A percentile compares a stretch with the other conserved stretches of the same genome.
Conservation (phyloP, 2,888 invertebrate genomes). For the Schizaphis graminum region DNA sequence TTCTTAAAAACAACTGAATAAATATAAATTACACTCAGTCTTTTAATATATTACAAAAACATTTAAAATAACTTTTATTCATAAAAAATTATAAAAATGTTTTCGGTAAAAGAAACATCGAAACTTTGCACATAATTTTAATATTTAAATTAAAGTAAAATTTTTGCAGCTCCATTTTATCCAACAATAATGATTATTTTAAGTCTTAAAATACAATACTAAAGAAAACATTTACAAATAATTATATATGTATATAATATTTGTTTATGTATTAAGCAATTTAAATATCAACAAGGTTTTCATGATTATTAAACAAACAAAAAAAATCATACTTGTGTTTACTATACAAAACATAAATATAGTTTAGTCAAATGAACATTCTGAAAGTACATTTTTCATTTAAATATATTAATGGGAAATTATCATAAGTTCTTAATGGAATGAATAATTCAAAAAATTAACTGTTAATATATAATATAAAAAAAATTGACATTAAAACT, state of each 20-base stretch:
- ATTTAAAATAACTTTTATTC: not conserved
- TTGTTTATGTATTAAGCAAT: not conserved
- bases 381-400: not conserved
- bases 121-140: not conserved
- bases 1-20: not conserved
- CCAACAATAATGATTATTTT: not conserved
- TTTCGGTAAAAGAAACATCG: not conserved
- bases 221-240: not conserved
- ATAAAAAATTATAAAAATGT: not conserved
- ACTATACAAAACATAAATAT: constrained; percentile 1
- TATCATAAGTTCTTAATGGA: not conserved
- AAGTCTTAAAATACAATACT: not conserved
- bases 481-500: not conserved
- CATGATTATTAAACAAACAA: not conserved
- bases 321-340: not conserved
- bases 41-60: not conserved
- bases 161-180: not conserved
- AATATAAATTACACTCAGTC: not conserved
- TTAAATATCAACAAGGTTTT: not conserved
- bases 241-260: not conserved
- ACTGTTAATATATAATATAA: not conserved
- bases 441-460: constrained; percentile 2
- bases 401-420: not conserved
- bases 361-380: not conserved
- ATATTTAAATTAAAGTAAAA: not conserved